Conservation (phyloP, 1,140 invertebrate species). For the Radopholus similis region DNA sequence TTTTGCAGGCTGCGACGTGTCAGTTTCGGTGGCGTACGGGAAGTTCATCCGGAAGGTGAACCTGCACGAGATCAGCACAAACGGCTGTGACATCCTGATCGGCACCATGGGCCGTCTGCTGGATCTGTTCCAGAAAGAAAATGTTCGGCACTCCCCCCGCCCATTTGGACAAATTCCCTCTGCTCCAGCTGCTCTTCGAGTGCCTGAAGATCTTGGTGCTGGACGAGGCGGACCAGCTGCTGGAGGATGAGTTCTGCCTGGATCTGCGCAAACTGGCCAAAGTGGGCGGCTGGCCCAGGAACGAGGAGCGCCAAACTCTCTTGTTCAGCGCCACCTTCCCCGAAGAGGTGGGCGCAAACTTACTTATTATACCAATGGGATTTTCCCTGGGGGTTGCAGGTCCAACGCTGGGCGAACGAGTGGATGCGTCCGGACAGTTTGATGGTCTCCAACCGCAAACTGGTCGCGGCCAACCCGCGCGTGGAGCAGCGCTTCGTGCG, state of each 20-base stretch:
- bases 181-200: conserved; percentile 64
- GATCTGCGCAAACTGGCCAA: conserved; percentile 43
- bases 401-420: conserved; percentile 60
- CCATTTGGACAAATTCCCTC: conserved; percentile 11
- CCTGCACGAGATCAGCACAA: not conserved
- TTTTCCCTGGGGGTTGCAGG: no score
- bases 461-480: conserved; percentile 67
- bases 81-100: conserved; percentile 14
- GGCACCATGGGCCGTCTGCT: conserved; percentile 78
- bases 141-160: not conserved
- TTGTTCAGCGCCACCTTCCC: conserved; percentile 67
- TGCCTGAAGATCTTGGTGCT: conserved; percentile 77
- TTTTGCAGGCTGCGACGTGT: conserved; percentile 5
- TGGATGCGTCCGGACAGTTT: conserved; percentile 60
- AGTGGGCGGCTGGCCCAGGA: conserved; percentile 33
- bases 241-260: conserved; percentile 68
- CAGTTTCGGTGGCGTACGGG: conserved; percentile 12
- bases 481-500: conserved; percentile 78
- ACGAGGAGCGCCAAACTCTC: conserved; percentile 63
- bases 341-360: no score
- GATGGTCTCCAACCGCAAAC: conserved; percentile 37
- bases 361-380: no score
- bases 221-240: conserved; percentile 94
- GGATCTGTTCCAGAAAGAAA: conserved; percentile 16
- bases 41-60: not conserved